phyloP scores from a whole-genome alignment of 1,140 invertebrate species.

The Drosophila funebris region DNA sequence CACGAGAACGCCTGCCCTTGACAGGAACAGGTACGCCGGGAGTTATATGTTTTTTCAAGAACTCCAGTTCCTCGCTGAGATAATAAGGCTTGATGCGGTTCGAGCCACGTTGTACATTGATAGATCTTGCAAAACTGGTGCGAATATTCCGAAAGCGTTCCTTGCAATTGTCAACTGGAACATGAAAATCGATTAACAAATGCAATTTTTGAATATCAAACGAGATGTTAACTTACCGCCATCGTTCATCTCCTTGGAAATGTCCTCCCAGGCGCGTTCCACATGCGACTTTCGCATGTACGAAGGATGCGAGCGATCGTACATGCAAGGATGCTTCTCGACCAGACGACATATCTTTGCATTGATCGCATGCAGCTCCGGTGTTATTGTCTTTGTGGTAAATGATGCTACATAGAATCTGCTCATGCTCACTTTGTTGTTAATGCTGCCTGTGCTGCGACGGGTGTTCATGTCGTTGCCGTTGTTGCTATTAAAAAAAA shows the following conservation, averaged over 20 bases:
- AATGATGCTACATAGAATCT: constrained; percentile 24
- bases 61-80: constrained; percentile 60
- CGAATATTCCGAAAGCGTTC: constrained; percentile 78
- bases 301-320: constrained; percentile 61
- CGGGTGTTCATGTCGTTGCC: constrained; percentile 40
- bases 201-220: background rate
- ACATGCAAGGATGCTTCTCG: constrained; percentile 65
- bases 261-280: constrained; percentile 63
- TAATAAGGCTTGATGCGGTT: constrained; percentile 74
- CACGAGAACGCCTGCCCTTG: constrained; percentile 41
- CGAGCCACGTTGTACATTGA: constrained; percentile 54
- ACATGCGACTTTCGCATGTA: constrained; percentile 65
- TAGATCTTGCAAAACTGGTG: constrained; percentile 65
- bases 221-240: constrained; percentile 39
- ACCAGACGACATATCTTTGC: constrained; percentile 73
- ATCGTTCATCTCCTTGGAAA: constrained; percentile 57
- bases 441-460: constrained; percentile 45
- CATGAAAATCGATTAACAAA: background rate
- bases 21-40: constrained; percentile 64
- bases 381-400: constrained; percentile 30
- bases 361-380: constrained; percentile 57
- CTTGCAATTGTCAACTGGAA: constrained; percentile 63
- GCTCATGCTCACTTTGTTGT: background rate
- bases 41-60: constrained; percentile 64
- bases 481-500: background rate